These are phyloP conservation scores for Scaptomyza tumidula DNA, from an alignment of 2,888 invertebrate genomes.

Conservation along the genomic window DNA sequence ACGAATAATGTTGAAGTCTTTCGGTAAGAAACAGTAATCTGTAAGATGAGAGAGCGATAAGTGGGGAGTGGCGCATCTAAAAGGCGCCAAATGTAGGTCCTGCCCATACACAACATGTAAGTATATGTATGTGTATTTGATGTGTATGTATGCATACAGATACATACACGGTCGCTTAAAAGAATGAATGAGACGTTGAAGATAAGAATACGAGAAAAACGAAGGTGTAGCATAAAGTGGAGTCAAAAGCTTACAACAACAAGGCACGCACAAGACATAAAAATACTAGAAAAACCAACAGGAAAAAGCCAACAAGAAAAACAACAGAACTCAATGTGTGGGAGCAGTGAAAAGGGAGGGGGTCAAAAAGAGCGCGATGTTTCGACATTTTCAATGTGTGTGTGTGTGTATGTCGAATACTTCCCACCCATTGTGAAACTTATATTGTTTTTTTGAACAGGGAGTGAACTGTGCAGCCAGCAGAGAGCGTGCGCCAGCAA, in stretches of 20 bases:
- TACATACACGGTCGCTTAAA: conserved; percentile 30
- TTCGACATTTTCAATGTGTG: conserved; percentile 23
- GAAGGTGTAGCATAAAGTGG: conserved; percentile 39
- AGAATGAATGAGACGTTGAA: conserved; percentile 51
- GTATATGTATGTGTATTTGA: not conserved
- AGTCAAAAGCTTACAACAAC: conserved; percentile 53
- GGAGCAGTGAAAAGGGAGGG: conserved; percentile 29
- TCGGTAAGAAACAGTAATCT: conserved; percentile 10
- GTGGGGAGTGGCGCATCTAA: conserved; percentile 44
- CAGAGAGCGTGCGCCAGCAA: conserved; percentile 61
- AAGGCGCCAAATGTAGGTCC: conserved; percentile 62
- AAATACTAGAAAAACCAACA: conserved; percentile 51
- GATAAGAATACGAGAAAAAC: conserved; percentile 43
- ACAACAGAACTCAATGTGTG: conserved; percentile 61
- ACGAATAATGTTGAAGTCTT: conserved; percentile 44
- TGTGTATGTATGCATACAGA: conserved; percentile 11
- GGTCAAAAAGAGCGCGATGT: conserved; percentile 38
- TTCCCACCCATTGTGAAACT: conserved; percentile 55
- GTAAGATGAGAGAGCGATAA: conserved; percentile 24
- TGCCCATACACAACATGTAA: conserved; percentile 24
- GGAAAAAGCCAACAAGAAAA: conserved; percentile 61
- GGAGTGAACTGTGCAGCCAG: conserved; percentile 40
- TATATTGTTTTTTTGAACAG: conserved; percentile 69
- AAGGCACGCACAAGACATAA: conserved; percentile 46
- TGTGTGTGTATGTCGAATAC: conserved; percentile 37